phyloP scores from a whole-genome alignment of 2,797 vertebrate genomes.

The Acestrorhynchus altus region DNA sequence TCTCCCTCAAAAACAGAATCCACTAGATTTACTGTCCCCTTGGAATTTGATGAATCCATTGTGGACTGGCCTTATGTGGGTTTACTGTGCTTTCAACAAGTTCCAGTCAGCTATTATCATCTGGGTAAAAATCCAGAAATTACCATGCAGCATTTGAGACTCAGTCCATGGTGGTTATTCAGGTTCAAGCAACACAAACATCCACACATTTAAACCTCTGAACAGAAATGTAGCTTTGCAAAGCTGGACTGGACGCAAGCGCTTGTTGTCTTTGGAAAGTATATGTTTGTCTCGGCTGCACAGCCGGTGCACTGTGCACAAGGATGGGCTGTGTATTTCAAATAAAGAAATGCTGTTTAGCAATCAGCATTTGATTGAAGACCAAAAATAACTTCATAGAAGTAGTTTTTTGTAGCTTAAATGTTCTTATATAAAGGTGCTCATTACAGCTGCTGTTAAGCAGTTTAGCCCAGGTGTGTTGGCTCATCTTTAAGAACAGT shows the following conservation, averaged over 20 bases:
- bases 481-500: no score
- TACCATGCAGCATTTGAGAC: background rate
- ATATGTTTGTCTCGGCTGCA: background rate
- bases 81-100: constrained; percentile 31
- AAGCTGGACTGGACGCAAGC: background rate
- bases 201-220: background rate
- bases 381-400: no score
- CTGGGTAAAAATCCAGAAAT: constrained; percentile 18
- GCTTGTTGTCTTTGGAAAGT: background rate
- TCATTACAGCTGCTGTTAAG: no score
- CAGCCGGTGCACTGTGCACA: background rate
- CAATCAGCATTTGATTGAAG: background rate
- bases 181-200: background rate
- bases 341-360: background rate
- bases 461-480: no score
- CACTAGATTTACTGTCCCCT: constrained; percentile 26
- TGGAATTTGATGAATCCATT: constrained; percentile 12
- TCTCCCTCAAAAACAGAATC: constrained; percentile 14
- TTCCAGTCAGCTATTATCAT: constrained; percentile 20
- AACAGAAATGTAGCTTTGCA: background rate
- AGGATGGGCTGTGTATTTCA: background rate
- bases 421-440: no score
- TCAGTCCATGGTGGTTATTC: background rate
- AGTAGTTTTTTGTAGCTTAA: no score
- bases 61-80: constrained; percentile 1